Evolutionary conservation across 2,797 vertebrate species (phyloP).

Genomic region (Poeciliopsis turneri): DNA sequence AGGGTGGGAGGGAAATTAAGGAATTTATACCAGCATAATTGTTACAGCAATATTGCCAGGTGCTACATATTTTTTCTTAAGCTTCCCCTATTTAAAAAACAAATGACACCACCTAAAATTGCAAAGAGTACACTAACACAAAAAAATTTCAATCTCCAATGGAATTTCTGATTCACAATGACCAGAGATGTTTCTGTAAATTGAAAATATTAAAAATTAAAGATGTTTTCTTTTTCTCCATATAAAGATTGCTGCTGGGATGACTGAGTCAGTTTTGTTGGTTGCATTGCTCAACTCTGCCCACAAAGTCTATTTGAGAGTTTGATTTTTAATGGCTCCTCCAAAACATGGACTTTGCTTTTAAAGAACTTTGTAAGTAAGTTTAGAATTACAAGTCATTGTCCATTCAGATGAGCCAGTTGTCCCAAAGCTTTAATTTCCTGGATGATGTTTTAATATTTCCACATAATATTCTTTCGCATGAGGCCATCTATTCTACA

Average conservation of each 20-base stretch:
- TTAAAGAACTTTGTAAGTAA: neutral
- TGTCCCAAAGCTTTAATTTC: neutral
- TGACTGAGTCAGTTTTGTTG: neutral
- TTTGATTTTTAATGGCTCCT: no score
- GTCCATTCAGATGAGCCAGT: neutral
- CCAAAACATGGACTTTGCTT: neutral
- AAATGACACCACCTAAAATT: neutral
- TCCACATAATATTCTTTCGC: no score
- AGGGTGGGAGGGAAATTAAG: neutral
- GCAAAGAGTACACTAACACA: neutral
- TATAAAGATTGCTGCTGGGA: neutral
- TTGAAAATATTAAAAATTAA: neutral
- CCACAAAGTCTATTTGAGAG: neutral
- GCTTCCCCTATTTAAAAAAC: neutral
- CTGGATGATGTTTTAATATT: neutral
- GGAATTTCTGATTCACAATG: neutral
- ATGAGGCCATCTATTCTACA: no score
- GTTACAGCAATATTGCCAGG: neutral
- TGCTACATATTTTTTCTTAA: neutral
- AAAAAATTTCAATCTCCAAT: neutral
- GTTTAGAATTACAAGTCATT: neutral
- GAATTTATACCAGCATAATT: neutral
- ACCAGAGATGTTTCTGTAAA: neutral
- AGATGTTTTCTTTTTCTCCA: neutral
- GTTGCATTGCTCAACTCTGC: neutral